These are phyloP conservation scores for Geotria australis DNA, from an alignment of 2,797 vertebrate genomes.

Conservation along the genomic window DNA sequence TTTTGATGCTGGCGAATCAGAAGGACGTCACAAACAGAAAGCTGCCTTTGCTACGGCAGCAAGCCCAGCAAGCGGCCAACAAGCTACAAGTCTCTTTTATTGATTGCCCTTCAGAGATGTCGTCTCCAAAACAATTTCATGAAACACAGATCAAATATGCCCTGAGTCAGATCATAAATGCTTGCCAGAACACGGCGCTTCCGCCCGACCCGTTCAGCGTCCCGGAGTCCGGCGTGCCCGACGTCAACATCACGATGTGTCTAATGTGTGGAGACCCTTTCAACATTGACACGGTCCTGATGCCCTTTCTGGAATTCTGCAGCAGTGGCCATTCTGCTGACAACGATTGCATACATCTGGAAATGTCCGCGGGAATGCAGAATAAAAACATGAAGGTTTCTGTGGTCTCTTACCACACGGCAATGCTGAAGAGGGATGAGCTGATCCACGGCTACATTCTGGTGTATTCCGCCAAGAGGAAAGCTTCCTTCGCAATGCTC, in stretches of 20 bases:
- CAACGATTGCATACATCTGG: conserved; percentile 69
- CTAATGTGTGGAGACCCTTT: conserved; percentile 98
- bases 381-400: conserved; percentile 77
- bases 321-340: conserved; percentile 79
- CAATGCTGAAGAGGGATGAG: conserved; percentile 84
- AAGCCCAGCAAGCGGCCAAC: conserved; percentile 87
- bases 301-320: conserved; percentile 81
- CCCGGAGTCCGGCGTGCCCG: conserved; percentile 77
- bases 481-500: conserved; percentile 92
- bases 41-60: conserved; percentile 78
- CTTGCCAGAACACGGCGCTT: conserved; percentile 72
- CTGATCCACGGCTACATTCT: conserved; percentile 91
- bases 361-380: conserved; percentile 86
- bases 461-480: conserved; percentile 82
- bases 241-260: conserved; percentile 91
- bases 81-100: conserved; percentile 95
- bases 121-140: conserved; percentile 61
- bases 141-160: conserved; percentile 88
- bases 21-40: conserved; percentile 69
- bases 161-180: conserved; percentile 59
- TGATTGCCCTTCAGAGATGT: conserved; percentile 57
- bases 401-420: conserved; percentile 79
- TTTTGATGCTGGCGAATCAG: conserved; percentile 81
- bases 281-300: conserved; percentile 90
- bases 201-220: conserved; percentile 54